Percentiles rank a stretch among this genome's conserved stretches.
These are phyloP conservation scores for Paraplagusia blochii DNA, from an alignment of 2,113 vertebrate genomes.

Conservation along the genomic window DNA sequence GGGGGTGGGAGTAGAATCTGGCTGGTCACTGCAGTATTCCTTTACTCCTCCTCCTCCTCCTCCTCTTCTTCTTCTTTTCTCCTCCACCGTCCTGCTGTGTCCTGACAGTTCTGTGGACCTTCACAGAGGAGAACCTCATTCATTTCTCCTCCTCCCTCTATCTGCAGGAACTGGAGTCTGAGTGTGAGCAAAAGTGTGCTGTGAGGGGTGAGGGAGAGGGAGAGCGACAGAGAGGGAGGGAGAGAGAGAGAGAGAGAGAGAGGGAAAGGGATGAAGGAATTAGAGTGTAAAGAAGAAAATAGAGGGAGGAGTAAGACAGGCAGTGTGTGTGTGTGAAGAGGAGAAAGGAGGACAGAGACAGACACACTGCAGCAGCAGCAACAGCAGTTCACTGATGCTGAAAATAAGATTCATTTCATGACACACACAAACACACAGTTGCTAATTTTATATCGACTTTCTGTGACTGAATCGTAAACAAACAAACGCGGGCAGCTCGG, in stretches of 20 bases:
- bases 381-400: slow-evolving; percentile 60
- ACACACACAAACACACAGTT: slow-evolving; percentile 46
- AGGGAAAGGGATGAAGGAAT: slow-evolving; percentile 66
- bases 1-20: slow-evolving; percentile 41
- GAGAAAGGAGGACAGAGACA: slow-evolving; percentile 55
- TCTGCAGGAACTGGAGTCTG: slow-evolving; percentile 45
- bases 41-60: slow-evolving; percentile 52
- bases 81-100: slow-evolving; percentile 55
- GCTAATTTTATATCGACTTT: slow-evolving; percentile 47
- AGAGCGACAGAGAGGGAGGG: slow-evolving; percentile 7
- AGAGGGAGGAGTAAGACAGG: slow-evolving; percentile 44
- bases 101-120: slow-evolving; percentile 65
- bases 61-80: slow-evolving; percentile 45
- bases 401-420: slow-evolving; percentile 68
- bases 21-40: slow-evolving; percentile 67
- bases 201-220: slow-evolving; percentile 23
- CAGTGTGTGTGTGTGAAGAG: slow-evolving; percentile 19
- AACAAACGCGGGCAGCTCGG: slow-evolving; percentile 18
- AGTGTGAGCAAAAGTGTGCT: slow-evolving; percentile 44
- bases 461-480: slow-evolving; percentile 23
- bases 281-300: slow-evolving; percentile 57
- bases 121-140: slow-evolving; percentile 63
- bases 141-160: slow-evolving; percentile 52
- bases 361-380: slow-evolving; percentile 58
- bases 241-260: slow-evolving; percentile 47